Conservation (phyloP, 2,113 vertebrate genomes). For the Tichodroma muraria region DNA sequence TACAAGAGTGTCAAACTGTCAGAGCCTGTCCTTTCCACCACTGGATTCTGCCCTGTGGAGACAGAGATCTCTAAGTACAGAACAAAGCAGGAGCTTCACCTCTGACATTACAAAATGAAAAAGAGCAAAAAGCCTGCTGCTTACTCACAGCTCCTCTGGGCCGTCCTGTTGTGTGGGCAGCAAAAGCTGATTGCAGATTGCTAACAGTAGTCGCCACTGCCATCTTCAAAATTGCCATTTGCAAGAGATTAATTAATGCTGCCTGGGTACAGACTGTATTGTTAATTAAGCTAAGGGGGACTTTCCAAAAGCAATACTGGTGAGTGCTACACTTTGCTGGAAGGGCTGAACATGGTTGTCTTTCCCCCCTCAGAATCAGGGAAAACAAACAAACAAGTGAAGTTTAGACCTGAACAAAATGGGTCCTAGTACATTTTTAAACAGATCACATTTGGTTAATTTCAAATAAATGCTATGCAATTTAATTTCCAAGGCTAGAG, state of each 20-base stretch:
- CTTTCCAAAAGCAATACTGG: neutral
- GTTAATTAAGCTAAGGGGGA: conserved; percentile 14
- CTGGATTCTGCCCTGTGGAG: neutral
- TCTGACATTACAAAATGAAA: neutral
- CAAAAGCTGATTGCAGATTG: neutral
- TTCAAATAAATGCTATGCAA: conserved; percentile 24
- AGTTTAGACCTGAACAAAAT: conserved; percentile 24
- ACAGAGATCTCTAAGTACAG: neutral
- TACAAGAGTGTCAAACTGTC: neutral
- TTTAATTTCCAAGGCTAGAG: conserved; percentile 20
- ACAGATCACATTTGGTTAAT: conserved; percentile 13
- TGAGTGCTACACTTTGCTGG: neutral
- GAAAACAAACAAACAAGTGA: conserved; percentile 17
- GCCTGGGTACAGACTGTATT: neutral
- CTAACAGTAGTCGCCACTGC: neutral
- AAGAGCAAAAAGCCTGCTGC: neutral
- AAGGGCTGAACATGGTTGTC: neutral
- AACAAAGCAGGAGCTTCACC: neutral
- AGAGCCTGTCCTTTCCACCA: neutral
- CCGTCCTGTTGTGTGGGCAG: neutral
- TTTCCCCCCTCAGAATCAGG: neutral
- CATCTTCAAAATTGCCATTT: conserved; percentile 11
- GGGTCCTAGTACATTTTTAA: conserved; percentile 6
- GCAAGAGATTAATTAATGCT: conserved; percentile 43
- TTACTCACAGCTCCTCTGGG: neutral